phyloP scores from a whole-genome alignment of 35 echinoderm and acorn worm genomes.

The Heliocidaris tuberculata region DNA sequence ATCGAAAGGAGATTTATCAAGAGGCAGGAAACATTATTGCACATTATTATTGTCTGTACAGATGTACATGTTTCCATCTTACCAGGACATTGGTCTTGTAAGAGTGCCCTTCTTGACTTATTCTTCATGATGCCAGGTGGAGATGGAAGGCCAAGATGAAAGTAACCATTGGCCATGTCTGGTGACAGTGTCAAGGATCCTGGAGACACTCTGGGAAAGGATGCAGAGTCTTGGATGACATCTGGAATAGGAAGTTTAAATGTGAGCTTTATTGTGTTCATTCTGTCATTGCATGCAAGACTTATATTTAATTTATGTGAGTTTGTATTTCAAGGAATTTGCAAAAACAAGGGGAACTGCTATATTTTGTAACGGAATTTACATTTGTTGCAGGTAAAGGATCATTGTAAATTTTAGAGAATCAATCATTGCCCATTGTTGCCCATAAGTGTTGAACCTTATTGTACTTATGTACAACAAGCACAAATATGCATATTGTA shows the following conservation, averaged over 20 bases:
- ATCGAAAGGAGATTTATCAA: too few species aligned
- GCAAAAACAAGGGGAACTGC: too few species aligned
- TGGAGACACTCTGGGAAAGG: background rate
- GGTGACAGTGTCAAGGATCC: constrained; percentile 14
- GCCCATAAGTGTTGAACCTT: too few species aligned
- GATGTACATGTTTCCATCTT: background rate
- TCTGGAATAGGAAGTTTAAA: background rate
- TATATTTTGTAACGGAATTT: too few species aligned
- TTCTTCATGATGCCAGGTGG: background rate
- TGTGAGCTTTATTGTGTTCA: background rate
- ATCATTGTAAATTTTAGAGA: too few species aligned
- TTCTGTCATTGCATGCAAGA: background rate
- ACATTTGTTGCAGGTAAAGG: too few species aligned
- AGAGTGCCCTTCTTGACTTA: background rate
- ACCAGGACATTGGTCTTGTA: background rate
- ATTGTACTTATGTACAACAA: too few species aligned
- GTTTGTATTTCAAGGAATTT: too few species aligned
- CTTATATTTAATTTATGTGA: too few species aligned
- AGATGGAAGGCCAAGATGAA: background rate
- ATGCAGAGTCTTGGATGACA: background rate
- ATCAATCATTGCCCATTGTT: too few species aligned
- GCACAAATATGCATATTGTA: too few species aligned
- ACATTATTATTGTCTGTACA: background rate
- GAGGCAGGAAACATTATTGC: background rate
- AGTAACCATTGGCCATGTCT: constrained; percentile 39